A percentile compares a stretch with the other conserved stretches of the same genome.
Evolutionary conservation across 2,888 invertebrate genomes (phyloP).

Genomic region (Trimorus sp.): DNA sequence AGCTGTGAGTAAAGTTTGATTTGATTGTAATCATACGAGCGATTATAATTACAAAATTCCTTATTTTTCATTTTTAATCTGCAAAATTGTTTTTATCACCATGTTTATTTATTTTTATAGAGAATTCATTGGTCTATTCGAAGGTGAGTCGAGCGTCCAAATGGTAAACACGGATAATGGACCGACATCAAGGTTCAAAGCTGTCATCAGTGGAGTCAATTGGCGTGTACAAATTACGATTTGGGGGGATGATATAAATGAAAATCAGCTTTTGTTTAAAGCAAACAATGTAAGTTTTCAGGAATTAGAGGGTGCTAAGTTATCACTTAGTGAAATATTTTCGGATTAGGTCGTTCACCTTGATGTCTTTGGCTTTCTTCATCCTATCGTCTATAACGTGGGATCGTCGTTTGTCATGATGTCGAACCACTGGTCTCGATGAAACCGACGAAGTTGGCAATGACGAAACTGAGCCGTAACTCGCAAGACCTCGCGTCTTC

Average conservation of each 20-base stretch:
- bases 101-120: not conserved
- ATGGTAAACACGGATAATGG: not conserved
- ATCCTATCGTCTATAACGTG: conserved; percentile 86
- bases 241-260: not conserved
- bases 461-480: conserved; percentile 91
- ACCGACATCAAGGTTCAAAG: not conserved
- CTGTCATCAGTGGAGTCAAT: not conserved
- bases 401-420: conserved; percentile 86
- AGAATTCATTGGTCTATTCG: not conserved
- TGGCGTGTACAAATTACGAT: not conserved
- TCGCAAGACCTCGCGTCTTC: conserved; percentile 79
- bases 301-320: no score
- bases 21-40: no score
- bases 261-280: no score
- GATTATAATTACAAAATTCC: no score
- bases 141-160: not conserved
- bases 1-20: no score
- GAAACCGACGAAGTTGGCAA: conserved; percentile 92
- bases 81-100: no score
- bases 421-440: conserved; percentile 85
- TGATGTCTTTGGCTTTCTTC: conserved; percentile 88
- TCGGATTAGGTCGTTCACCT: conserved; percentile 81
- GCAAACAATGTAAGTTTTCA: not conserved
- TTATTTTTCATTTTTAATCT: no score
- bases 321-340: no score